Evolutionary conservation across 2,888 invertebrate genomes (phyloP).

Genomic region (Acrobasis consociella): DNA sequence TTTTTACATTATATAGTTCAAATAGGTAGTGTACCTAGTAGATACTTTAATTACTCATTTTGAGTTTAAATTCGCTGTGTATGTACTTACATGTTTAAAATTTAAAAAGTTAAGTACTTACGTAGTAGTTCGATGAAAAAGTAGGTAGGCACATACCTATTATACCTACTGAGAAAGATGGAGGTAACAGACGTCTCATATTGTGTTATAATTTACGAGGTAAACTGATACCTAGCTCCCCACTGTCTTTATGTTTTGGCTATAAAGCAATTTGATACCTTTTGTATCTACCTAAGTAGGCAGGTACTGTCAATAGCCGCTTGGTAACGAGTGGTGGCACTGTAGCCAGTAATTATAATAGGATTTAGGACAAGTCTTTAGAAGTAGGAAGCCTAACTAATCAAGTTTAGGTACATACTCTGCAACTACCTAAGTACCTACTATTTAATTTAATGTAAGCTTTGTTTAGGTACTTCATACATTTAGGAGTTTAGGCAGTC

Average conservation of each 20-base stretch:
- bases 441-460: too few species aligned
- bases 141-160: not conserved
- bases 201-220: constrained; percentile 5
- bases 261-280: constrained; percentile 9
- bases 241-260: constrained; percentile 28
- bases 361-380: not conserved
- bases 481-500: too few species aligned
- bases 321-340: not conserved
- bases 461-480: too few species aligned
- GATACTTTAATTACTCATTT: too few species aligned
- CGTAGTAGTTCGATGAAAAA: not conserved
- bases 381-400: too few species aligned
- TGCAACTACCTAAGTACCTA: too few species aligned
- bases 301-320: not conserved
- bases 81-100: too few species aligned
- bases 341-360: not conserved
- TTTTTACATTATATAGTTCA: too few species aligned
- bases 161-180: not conserved
- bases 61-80: too few species aligned
- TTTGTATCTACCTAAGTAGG: not conserved
- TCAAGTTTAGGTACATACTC: too few species aligned
- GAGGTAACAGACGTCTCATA: constrained; percentile 7
- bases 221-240: not conserved
- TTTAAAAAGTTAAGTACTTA: too few species aligned
- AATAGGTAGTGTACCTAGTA: too few species aligned